phyloP scores from a whole-genome alignment of 2,888 invertebrate species.

The Ephialtes manifestator region DNA sequence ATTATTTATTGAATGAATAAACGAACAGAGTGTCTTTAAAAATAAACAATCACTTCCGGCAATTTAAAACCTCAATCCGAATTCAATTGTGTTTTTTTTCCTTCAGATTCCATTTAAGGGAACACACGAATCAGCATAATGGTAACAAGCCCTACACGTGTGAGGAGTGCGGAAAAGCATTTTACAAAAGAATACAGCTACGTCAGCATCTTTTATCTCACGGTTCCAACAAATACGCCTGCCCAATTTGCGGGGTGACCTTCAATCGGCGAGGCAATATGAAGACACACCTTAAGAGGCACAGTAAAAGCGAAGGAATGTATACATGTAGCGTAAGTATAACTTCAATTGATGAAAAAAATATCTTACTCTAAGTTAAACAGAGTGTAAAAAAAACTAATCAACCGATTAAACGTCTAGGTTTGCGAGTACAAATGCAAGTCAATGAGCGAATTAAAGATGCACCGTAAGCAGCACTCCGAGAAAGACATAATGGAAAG shows the following conservation, averaged over 20 bases:
- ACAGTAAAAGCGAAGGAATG: conserved; percentile 75
- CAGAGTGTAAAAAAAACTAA: not conserved
- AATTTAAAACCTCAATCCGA: not conserved
- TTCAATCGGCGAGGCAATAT: conserved; percentile 84
- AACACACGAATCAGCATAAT: conserved; percentile 86
- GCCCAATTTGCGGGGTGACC: conserved; percentile 79
- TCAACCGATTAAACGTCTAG: conserved; percentile 65
- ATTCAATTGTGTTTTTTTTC: not conserved
- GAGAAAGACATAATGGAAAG: conserved; percentile 78
- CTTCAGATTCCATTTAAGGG: conserved; percentile 85
- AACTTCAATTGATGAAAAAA: not conserved
- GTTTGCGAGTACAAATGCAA: conserved; percentile 78
- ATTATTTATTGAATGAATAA: not conserved
- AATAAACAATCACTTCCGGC: not conserved
- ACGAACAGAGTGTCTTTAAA: not conserved
- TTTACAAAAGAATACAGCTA: conserved; percentile 83
- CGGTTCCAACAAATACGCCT: conserved; percentile 77
- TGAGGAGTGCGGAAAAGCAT: conserved; percentile 85
- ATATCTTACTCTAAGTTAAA: not conserved
- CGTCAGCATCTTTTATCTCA: conserved; percentile 82
- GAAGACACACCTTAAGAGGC: conserved; percentile 82
- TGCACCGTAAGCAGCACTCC: conserved; percentile 80
- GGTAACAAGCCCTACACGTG: conserved; percentile 83
- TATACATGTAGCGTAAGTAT: conserved; percentile 80
- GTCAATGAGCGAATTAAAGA: conserved; percentile 81